A percentile compares a stretch with the other conserved stretches of the same genome.
These are phyloP conservation scores for Stenchaetothrips biformis DNA, from an alignment of 2,888 invertebrate species.

Conservation along the genomic window DNA sequence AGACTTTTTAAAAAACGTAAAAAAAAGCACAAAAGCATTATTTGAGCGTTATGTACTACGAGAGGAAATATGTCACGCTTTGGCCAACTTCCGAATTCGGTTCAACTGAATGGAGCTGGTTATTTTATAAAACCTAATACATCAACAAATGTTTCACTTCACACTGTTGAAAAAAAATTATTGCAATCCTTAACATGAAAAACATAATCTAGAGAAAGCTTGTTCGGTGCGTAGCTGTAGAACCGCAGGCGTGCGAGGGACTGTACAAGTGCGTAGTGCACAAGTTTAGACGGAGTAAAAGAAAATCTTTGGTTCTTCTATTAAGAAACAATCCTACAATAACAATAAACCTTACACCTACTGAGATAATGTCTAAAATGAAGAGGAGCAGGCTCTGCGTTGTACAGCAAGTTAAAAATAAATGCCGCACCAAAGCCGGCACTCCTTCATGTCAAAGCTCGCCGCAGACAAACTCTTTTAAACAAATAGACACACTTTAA, in stretches of 20 bases:
- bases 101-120: neutral
- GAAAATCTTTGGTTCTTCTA: conserved; percentile 23
- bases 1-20: neutral
- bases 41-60: neutral
- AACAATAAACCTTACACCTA: neutral
- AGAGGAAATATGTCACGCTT: neutral
- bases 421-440: neutral
- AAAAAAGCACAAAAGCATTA: conserved; percentile 13
- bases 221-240: neutral
- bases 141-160: neutral
- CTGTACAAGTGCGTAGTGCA: conserved; percentile 3
- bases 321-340: conserved; percentile 9
- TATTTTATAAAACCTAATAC: neutral
- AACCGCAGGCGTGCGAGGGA: neutral
- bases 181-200: neutral
- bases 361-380: neutral
- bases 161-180: neutral
- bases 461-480: neutral
- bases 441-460: neutral
- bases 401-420: neutral
- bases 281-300: neutral
- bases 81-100: neutral
- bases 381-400: neutral
- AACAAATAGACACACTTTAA: conserved; percentile 18
- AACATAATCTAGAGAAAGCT: conserved; percentile 3